Percentiles rank a stretch among this genome's conserved stretches.
Conservation (phyloP, 2,113 vertebrate species). For the Nanorana parkeri region DNA sequence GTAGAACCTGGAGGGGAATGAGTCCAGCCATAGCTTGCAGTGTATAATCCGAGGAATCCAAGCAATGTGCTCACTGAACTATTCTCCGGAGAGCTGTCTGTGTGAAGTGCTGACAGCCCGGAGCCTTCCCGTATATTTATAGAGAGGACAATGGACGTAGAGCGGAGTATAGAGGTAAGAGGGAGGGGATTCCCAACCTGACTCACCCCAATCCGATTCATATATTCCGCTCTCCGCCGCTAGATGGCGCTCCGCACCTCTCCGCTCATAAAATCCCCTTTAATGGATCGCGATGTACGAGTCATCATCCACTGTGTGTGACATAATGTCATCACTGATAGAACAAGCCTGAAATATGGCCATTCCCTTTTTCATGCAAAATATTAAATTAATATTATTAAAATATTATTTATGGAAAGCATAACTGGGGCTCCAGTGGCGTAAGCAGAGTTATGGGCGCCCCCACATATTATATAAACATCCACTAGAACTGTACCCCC, state of each 20-base stretch:
- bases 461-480: too few relatives aligned
- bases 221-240: not conserved
- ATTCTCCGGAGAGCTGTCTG: not conserved
- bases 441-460: too few relatives aligned
- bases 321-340: too few relatives aligned
- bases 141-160: not conserved
- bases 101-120: not conserved
- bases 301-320: too few relatives aligned
- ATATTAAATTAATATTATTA: too few relatives aligned
- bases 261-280: too few relatives aligned
- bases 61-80: not conserved
- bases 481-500: too few relatives aligned
- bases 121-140: not conserved
- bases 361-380: too few relatives aligned
- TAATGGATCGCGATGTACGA: too few relatives aligned
- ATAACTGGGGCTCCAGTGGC: too few relatives aligned
- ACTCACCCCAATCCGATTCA: not conserved
- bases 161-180: not conserved
- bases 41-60: not conserved
- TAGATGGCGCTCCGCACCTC: not conserved
- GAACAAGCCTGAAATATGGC: too few relatives aligned
- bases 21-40: slow-evolving; percentile 1
- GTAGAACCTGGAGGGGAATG: not conserved
- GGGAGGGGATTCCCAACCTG: not conserved
- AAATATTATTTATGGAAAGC: too few relatives aligned